Evolutionary conservation across 2,797 vertebrate genomes (phyloP).

Genomic region (Capromys pilorides): DNA sequence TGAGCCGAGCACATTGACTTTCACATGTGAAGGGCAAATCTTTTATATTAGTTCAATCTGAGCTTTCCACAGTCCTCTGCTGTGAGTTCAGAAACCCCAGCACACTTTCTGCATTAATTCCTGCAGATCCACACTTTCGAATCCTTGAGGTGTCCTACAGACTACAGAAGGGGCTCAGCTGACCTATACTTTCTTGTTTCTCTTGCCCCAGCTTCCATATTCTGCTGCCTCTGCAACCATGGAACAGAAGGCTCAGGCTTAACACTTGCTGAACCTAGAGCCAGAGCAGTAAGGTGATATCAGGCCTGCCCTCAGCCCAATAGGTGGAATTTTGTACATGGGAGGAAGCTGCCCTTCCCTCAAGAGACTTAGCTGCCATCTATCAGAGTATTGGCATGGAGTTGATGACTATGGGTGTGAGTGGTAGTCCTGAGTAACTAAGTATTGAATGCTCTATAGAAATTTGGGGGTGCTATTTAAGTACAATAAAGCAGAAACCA

Average conservation of each 20-base stretch:
- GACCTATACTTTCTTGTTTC: neutral
- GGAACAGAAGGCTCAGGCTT: neutral
- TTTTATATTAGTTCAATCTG: neutral
- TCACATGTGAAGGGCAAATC: neutral
- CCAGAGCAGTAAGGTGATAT: neutral
- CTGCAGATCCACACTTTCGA: neutral
- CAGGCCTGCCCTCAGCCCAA: neutral
- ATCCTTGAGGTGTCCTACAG: neutral
- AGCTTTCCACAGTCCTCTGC: neutral
- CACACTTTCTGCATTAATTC: neutral
- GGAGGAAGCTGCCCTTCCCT: neutral
- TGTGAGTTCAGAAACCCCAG: neutral
- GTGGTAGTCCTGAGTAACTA: neutral
- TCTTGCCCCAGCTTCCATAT: neutral
- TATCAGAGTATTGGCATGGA: neutral
- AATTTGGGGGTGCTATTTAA: neutral
- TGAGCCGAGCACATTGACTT: conserved; percentile 27
- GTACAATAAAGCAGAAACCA: neutral
- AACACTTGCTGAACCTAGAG: too few species aligned
- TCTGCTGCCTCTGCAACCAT: neutral
- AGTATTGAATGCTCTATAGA: neutral
- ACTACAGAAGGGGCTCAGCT: neutral
- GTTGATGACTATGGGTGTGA: neutral
- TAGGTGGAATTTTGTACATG: neutral
- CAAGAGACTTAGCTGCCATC: neutral